Percentiles rank a stretch among this genome's conserved stretches.
These are phyloP conservation scores for Laupala kohalensis DNA, from an alignment of 1,140 invertebrate species.

Conservation along the genomic window DNA sequence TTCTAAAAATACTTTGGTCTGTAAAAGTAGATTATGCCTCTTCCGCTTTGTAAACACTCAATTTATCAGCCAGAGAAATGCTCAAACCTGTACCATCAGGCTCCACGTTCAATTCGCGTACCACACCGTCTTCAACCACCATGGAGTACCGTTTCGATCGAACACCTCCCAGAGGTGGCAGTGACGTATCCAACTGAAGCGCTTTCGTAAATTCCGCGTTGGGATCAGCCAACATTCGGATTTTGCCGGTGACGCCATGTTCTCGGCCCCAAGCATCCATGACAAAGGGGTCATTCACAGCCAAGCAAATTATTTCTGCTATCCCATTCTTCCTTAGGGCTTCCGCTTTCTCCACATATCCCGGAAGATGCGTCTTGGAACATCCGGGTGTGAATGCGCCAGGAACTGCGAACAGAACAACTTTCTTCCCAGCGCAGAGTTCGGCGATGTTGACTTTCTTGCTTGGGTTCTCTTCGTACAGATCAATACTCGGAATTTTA, in stretches of 20 bases:
- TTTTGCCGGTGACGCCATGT: constrained; percentile 30
- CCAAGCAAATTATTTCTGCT: constrained; percentile 39
- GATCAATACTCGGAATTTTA: constrained; percentile 31
- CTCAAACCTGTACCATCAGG: constrained; percentile 39
- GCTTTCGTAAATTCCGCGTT: constrained; percentile 36
- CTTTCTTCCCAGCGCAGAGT: constrained; percentile 34
- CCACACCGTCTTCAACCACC: constrained; percentile 38
- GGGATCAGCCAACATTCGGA: constrained; percentile 43
- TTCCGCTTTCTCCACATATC: constrained; percentile 17
- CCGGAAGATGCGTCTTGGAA: constrained; percentile 23
- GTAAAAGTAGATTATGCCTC: background rate
- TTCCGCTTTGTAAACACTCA: constrained; percentile 8
- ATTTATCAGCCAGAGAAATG: constrained; percentile 29
- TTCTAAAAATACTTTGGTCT: too few species aligned
- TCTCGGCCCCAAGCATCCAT: constrained; percentile 39
- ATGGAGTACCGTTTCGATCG: constrained; percentile 38
- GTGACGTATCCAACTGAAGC: constrained; percentile 33
- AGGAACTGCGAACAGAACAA: constrained; percentile 73
- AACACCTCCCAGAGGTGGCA: constrained; percentile 33
- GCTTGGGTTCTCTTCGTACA: constrained; percentile 37
- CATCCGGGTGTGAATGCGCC: constrained; percentile 92
- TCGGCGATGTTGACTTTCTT: constrained; percentile 33
- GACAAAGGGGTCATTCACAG: constrained; percentile 48
- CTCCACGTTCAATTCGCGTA: constrained; percentile 35
- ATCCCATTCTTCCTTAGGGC: constrained; percentile 36